Evolutionary conservation across 2,888 invertebrate genomes (phyloP), one percentile per base, ranked within the genome.

Genomic region (Exocentrus adspersus): DNA sequence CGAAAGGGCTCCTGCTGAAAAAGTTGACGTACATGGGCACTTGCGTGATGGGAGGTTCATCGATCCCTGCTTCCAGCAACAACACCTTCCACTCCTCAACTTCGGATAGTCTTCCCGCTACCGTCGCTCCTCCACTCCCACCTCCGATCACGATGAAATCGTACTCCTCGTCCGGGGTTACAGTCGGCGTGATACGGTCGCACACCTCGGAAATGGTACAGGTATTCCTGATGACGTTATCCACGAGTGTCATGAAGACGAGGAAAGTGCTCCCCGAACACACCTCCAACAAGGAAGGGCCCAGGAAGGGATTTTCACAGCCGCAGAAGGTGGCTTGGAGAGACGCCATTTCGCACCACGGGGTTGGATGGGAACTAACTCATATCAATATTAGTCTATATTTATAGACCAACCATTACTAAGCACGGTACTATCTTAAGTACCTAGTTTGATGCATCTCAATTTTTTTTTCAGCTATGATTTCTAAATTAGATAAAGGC

Each of bases 1-100:
- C 7, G 16, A 7, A 9, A 7, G 12, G 6, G 4, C 32, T 16
- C 7, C 14, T 9, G 12, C 9, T 16, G 30, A 28, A 14, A 12
- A 51, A 2, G 9, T 16, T 14, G 2, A 30, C 2, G 7, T 10
- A 16, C n/a, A 51, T 28, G 0, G 90, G 90, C 0, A 89, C 84
- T 60, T 73, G 67, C 0, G 88, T 84, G 46, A 85, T 85, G 0
- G 85, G 85, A 0, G 89, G 89, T 77, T 90, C 89, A 71, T 90
- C 89, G 0, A 87, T 87, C 0, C 90, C 90, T 0, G 90, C 90
- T 83, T 90, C 90, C 66, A 90, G 76, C 6, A 90, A 78, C 10
- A 90, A 76, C 7, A 90, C 88, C 82, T 86, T 88, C 88, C 88
- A 88, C 50, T 86, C 83, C 6, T 85, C 83, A 50, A 87, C 85